Evolutionary conservation across 2,113 vertebrate species (phyloP).

Genomic region (Pollimyrus isidori): DNA sequence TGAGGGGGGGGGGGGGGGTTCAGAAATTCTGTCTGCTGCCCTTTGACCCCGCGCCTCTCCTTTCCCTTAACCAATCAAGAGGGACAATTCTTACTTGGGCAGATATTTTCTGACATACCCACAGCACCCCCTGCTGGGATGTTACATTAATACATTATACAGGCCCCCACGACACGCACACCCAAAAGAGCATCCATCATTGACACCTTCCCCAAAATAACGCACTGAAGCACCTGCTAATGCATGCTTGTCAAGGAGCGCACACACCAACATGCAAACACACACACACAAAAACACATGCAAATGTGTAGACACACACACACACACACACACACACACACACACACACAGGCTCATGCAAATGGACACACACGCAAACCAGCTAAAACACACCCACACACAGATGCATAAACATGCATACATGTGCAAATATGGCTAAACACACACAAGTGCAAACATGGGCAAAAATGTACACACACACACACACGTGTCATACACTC

Average conservation of each 20-base stretch:
- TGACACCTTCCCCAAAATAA: not conserved
- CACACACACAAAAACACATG: not conserved
- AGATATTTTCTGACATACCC: constrained; percentile 16
- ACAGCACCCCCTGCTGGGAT: constrained; percentile 36
- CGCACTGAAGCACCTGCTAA: not conserved
- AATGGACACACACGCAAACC: not conserved
- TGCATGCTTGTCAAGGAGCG: not conserved
- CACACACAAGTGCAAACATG: too few relatives aligned
- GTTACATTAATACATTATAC: not conserved
- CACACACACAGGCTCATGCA: not conserved
- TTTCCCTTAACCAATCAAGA: not conserved
- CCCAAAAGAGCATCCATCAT: not conserved
- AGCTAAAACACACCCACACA: not conserved
- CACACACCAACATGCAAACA: not conserved
- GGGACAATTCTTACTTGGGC: not conserved
- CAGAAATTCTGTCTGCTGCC: not conserved
- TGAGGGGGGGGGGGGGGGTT: not conserved
- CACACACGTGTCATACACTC: not conserved
- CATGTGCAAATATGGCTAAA: too few relatives aligned
- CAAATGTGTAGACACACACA: not conserved
- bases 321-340: not conserved
- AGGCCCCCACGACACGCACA: not conserved
- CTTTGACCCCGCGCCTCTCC: constrained; percentile 5
- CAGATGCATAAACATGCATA: too few relatives aligned
- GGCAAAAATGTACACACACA: too few relatives aligned